Conservation (phyloP, 2,888 invertebrate species). For the Thymelicus acteon region DNA sequence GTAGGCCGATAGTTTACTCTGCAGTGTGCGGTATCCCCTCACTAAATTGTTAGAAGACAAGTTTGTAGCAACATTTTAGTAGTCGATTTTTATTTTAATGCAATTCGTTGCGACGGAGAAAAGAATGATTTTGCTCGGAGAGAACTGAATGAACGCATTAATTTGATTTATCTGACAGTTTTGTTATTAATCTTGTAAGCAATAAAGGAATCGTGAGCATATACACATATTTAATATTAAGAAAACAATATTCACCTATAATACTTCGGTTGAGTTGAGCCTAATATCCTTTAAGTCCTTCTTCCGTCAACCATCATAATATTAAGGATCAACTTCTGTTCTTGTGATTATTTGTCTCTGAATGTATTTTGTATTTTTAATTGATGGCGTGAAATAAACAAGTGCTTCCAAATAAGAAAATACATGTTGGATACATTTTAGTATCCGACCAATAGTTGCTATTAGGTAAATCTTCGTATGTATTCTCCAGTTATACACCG, state of each 20-base stretch:
- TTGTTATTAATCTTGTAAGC: not conserved
- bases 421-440: constrained; percentile 16
- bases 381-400: constrained; percentile 12
- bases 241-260: not conserved
- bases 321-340: not conserved
- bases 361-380: constrained; percentile 4
- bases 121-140: not conserved
- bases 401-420: constrained; percentile 29
- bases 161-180: not conserved
- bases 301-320: not conserved
- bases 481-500: not conserved
- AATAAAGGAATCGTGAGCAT: not conserved
- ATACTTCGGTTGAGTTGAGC: not conserved
- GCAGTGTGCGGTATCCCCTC: not conserved
- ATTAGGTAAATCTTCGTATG: constrained; percentile 2
- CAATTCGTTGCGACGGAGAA: not conserved
- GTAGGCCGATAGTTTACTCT: not conserved
- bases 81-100: not conserved
- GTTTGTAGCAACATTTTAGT: not conserved
- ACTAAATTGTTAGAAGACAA: not conserved
- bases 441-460: constrained; percentile 11
- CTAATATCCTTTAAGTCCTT: no score
- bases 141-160: not conserved
- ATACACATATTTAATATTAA: constrained; percentile 3
- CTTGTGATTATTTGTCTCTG: not conserved